These are phyloP conservation scores for Apodemia hepburni DNA, from an alignment of 2,888 invertebrate genomes.

Conservation along the genomic window DNA sequence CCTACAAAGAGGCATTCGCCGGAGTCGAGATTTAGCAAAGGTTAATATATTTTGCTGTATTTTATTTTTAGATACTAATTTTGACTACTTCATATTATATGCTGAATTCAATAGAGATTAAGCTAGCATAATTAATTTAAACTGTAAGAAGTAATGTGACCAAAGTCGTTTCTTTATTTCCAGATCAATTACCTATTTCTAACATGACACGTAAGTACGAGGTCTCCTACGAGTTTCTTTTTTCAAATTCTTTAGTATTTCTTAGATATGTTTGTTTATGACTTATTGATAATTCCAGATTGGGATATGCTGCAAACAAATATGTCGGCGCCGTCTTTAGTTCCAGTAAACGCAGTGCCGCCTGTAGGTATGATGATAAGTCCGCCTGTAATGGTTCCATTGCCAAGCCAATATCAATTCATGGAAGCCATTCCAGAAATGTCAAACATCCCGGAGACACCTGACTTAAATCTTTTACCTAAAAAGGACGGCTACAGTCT, in stretches of 20 bases:
- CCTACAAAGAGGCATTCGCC: slow-evolving; percentile 42
- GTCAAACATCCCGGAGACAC: slow-evolving; percentile 5
- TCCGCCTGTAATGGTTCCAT: slow-evolving; percentile 34
- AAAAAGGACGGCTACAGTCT: slow-evolving; percentile 40
- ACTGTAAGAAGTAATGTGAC: not conserved
- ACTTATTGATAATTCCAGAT: slow-evolving; percentile 45
- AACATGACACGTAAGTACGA: slow-evolving; percentile 13
- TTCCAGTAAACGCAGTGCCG: slow-evolving; percentile 22
- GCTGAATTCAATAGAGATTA: no score
- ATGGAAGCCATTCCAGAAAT: slow-evolving; percentile 18
- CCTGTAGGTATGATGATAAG: slow-evolving; percentile 27
- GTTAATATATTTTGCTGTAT: slow-evolving; percentile 31
- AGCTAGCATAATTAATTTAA: no score
- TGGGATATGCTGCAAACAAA: slow-evolving; percentile 41
- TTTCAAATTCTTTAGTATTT: not conserved
- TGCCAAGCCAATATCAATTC: slow-evolving; percentile 28
- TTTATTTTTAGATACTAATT: not conserved
- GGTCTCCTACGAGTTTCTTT: not conserved
- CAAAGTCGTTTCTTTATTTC: slow-evolving; percentile 2
- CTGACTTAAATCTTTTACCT: not conserved
- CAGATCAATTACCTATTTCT: slow-evolving; percentile 18
- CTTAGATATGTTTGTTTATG: not conserved
- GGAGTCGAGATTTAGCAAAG: slow-evolving; percentile 36
- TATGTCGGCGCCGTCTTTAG: slow-evolving; percentile 14
- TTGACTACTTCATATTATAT: no score